Base-by-base conservation (phyloP, 2,797 vertebrate species). In the Sparus aurata region DNA sequence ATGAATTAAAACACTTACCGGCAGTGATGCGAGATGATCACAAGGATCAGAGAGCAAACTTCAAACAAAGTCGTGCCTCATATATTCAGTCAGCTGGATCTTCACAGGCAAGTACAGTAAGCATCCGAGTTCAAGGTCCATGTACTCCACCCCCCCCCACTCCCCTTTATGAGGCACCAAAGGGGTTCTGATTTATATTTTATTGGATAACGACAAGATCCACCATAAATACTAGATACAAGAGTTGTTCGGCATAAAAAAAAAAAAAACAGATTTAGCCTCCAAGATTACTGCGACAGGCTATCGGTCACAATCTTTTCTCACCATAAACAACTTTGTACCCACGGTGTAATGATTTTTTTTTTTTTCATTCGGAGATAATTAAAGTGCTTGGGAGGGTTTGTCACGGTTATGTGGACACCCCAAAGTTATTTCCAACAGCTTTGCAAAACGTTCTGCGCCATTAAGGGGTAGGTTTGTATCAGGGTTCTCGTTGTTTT, bases 301-400 rank as follows among this genome's bases (percentile, higher is more conserved):
- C 58, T 71, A 23, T 57, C 43, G 54, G 3, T 63, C 22, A 47
- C 15, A 25, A 30, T 47, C 20, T 65, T 23, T 69, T 53, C 38
- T 68, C 53, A 22, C n/a, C 43, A 55, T 50, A 60, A 76, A 69
- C 59, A 73, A 61, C 50, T 53, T 34, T 58, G 9, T 22, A 41
- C 53, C 43, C 11, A 38, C 3, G 9, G 22, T 58, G 11, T 53
- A 61, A 65, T 69, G 57, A 30, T 61, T 62, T 22, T 80, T 58
- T 8, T 52, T 41, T 54, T 79, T 34, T n/a, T n/a, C n/a, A 34
- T 34, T 34, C 8, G 59, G 12, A 27, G 12, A 47, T 59, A 22
- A 79, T 76, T 27, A 27, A 72, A 55, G 3, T 47, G 13, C 38
- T 75, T 67, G 1, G 34, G 9, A 43, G 30, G 65, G 17, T 23